Evolutionary conservation across 2,113 vertebrate genomes (phyloP).

Genomic region (Nycticorax nycticorax): DNA sequence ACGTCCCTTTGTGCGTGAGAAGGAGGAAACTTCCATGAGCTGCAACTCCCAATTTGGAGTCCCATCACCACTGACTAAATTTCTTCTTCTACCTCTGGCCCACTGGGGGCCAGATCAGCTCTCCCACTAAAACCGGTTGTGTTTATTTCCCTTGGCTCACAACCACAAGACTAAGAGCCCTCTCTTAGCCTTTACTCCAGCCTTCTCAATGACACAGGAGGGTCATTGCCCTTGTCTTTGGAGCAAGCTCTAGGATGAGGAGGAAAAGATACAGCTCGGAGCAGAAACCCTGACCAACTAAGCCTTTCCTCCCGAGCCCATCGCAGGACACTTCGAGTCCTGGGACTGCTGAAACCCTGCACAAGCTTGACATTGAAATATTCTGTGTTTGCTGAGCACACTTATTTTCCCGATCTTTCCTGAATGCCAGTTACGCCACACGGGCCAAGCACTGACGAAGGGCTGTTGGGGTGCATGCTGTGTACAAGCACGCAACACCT

Average conservation of each 20-base stretch:
- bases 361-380: background rate
- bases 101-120: background rate
- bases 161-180: background rate
- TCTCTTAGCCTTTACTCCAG: background rate
- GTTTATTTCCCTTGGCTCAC: background rate
- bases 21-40: background rate
- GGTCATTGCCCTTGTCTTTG: background rate
- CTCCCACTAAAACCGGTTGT: background rate
- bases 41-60: background rate
- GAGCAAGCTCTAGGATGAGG: background rate
- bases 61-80: too few species aligned
- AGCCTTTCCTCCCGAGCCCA: background rate
- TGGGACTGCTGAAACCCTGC: background rate
- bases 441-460: background rate
- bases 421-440: rapidly evolving
- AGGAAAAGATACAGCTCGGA: background rate
- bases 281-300: background rate
- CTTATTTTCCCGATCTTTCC: background rate
- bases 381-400: background rate
- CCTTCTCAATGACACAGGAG: background rate
- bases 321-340: background rate
- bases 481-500: rapidly evolving
- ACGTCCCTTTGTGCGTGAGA: background rate
- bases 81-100: background rate
- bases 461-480: rapidly evolving